Conservation (phyloP, 2,113 vertebrate genomes). For the Plestiodon gilberti region DNA sequence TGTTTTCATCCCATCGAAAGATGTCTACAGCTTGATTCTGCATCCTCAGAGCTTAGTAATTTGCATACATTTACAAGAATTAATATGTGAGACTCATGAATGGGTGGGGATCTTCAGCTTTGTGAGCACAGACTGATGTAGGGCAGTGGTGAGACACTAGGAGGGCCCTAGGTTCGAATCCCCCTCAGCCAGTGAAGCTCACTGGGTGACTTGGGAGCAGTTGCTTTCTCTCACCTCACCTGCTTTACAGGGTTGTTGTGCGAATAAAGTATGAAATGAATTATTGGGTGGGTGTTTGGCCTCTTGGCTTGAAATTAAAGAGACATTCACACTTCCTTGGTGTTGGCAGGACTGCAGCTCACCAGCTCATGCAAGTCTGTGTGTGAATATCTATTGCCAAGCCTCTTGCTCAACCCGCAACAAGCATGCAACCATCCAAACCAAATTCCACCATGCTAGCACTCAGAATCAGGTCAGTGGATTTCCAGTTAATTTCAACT, state of each 20-base stretch:
- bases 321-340: not conserved
- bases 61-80: not conserved
- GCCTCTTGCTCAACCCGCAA: no score
- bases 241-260: not conserved
- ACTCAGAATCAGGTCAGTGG: not conserved
- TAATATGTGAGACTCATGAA: not conserved
- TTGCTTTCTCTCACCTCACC: not conserved
- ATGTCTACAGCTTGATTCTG: not conserved
- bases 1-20: not conserved
- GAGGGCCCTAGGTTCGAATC: not conserved
- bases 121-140: no score
- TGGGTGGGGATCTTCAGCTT: not conserved
- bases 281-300: not conserved
- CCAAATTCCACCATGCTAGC: not conserved
- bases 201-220: not conserved
- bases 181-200: not conserved
- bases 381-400: not conserved
- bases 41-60: not conserved
- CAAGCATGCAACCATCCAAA: not conserved
- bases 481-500: slow-evolving; percentile 4
- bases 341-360: not conserved
- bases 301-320: not conserved
- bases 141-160: not conserved
- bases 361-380: not conserved
- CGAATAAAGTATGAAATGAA: not conserved